Evolutionary conservation across 2,113 vertebrate genomes (phyloP), one percentile per base, ranked within the genome.

Genomic region (Echinops telfairi): DNA sequence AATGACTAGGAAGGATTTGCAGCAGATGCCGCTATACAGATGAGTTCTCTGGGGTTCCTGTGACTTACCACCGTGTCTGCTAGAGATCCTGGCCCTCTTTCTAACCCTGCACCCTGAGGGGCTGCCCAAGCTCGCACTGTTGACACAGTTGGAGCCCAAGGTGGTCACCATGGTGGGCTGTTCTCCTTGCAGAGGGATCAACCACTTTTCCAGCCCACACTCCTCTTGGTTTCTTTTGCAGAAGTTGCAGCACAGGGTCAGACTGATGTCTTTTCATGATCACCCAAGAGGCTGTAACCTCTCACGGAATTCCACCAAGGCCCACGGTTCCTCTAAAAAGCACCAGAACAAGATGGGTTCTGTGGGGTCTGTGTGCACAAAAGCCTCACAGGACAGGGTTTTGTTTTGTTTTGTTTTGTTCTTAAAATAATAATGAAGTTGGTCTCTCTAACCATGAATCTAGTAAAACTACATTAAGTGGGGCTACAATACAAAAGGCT

Each of bases 231-330:
- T 5, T 78, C 7, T 86, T 96, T 76, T 79, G 95, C 93, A 92
- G 90, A 95, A 20, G 12, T 68, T 89, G 95, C 95, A 95, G 22
- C 43, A 3, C 0, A 43, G 17, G 70, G 76, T 91, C 93, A 92
- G 89, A 95, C 94, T 96, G 96, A 94, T 92, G 76, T 79, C 58
- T 83, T 76, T 8, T 1, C 22, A 14, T 58, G 60, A 79, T n/a
- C 5, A 23, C 40, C 40, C 40, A 40, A 40, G 4, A 40, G 40
- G 40, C 40, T 40, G 7, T 40, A 40, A 40, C 40, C 40, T 40
- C 40, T 40, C 40, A 40, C 20, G 0, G 0, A 53, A 31, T 22
- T 53, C 40, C 3, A 1, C 36, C 4, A 47, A 73, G 80, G 16
- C 57, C 0, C 0, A 2, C 0, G 64, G 77, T 29, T 23, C 60